phyloP scores from a whole-genome alignment of 2,797 vertebrate species.

The Sphenodon punctatus region DNA sequence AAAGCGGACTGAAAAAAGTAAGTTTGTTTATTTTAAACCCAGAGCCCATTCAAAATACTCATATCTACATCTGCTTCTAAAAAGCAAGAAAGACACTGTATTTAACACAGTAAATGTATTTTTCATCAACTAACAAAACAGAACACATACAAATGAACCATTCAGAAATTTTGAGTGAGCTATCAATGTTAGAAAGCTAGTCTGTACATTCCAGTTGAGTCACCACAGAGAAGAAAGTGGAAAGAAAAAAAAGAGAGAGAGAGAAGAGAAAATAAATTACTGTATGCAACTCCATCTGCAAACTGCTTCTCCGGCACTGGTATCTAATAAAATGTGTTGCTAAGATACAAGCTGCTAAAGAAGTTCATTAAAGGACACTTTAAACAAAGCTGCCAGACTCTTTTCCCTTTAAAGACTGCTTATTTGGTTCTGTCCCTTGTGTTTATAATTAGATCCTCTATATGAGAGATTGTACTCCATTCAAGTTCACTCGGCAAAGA shows the following conservation, averaged over 20 bases:
- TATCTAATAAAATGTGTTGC: constrained; percentile 86
- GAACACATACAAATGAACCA: constrained; percentile 50
- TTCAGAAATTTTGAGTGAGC: constrained; percentile 54
- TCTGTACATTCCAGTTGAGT: constrained; percentile 50
- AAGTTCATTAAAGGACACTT: constrained; percentile 88
- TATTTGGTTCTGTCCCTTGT: constrained; percentile 71
- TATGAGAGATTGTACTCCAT: constrained; percentile 58
- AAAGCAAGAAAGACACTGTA: neutral
- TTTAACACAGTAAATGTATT: constrained; percentile 50
- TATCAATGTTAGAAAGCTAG: constrained; percentile 51
- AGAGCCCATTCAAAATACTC: constrained; percentile 25
- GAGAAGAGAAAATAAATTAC: constrained; percentile 70
- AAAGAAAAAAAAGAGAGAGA: neutral
- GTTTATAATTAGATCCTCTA: constrained; percentile 77
- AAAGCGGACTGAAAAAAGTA: constrained; percentile 6
- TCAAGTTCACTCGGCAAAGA: constrained; percentile 70
- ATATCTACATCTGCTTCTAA: neutral
- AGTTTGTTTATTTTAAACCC: constrained; percentile 27
- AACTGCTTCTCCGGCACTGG: constrained; percentile 69
- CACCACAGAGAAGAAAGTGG: constrained; percentile 40
- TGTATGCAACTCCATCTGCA: constrained; percentile 73
- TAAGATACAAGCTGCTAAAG: constrained; percentile 83
- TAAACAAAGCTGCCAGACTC: constrained; percentile 76
- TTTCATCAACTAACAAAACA: constrained; percentile 59
- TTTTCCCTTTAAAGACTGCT: constrained; percentile 68